A percentile compares a stretch with the other conserved stretches of the same genome.
These are phyloP conservation scores for Pyxicephalus adspersus DNA, from an alignment of 2,113 vertebrate genomes.

Conservation along the genomic window DNA sequence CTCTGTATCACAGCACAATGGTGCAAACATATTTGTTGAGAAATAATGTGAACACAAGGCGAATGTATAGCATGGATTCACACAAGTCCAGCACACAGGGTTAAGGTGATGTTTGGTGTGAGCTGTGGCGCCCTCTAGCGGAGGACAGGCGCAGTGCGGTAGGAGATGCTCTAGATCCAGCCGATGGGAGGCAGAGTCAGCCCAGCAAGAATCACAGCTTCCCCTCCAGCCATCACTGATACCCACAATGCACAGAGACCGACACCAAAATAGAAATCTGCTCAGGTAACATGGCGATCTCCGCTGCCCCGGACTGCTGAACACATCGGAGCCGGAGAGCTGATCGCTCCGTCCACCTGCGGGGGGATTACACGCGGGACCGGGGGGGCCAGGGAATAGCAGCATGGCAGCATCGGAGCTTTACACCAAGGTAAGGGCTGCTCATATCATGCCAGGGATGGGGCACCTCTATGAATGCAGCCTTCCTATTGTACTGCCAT, in stretches of 20 bases:
- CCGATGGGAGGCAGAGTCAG: constrained; percentile 67
- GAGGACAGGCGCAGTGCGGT: not conserved
- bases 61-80: no score
- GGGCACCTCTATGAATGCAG: not conserved
- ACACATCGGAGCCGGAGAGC: not conserved
- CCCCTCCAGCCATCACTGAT: constrained; percentile 56
- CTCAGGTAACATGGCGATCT: constrained; percentile 71
- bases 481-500: no score
- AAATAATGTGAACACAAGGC: no score
- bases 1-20: no score
- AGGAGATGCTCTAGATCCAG: constrained; percentile 28
- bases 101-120: not conserved
- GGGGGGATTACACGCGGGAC: constrained; percentile 5
- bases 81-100: no score
- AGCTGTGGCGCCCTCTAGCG: constrained; percentile 8
- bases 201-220: constrained; percentile 47
- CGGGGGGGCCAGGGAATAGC: constrained; percentile 46
- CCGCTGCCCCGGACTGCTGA: constrained; percentile 44
- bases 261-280: constrained; percentile 65
- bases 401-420: constrained; percentile 85
- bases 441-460: not conserved
- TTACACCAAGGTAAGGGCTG: constrained; percentile 82
- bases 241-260: constrained; percentile 83
- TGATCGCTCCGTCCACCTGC: not conserved
- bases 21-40: no score